Conservation (phyloP, 2,113 vertebrate species). For the Phocoena phocoena region DNA sequence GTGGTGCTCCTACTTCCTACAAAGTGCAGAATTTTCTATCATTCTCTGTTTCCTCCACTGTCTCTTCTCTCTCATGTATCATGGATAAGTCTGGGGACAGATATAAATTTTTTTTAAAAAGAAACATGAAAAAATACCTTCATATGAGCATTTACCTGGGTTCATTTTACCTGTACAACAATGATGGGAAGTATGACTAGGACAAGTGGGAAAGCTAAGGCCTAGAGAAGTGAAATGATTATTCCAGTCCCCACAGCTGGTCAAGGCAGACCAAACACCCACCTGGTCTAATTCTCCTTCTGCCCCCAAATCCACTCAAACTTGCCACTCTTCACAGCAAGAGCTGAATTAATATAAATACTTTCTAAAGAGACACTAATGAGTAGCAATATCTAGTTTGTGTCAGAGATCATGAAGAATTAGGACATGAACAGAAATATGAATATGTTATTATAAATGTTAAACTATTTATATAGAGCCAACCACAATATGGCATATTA, state of each 20-base stretch:
- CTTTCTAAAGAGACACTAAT: neutral
- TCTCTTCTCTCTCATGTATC: neutral
- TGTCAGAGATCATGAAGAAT: neutral
- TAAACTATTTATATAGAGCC: neutral
- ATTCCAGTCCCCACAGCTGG: neutral
- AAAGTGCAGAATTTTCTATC: neutral
- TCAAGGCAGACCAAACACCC: neutral
- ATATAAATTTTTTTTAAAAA: neutral
- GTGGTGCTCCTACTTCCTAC: neutral
- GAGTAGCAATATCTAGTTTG: neutral
- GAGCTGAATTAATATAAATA: neutral
- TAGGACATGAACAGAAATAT: neutral
- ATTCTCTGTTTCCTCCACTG: neutral
- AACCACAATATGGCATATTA: neutral
- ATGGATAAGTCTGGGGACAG: neutral
- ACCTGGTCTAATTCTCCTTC: neutral
- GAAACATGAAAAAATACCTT: neutral
- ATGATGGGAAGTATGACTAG: neutral
- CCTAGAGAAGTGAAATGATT: neutral
- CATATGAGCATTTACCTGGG: neutral
- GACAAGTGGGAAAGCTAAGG: neutral
- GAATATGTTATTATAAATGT: neutral
- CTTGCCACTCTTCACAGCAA: neutral
- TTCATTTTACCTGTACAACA: neutral
- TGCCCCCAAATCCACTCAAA: neutral